These are phyloP conservation scores for Diplosoma virens DNA, from an alignment of 23 tunicate species.

Conservation along the genomic window DNA sequence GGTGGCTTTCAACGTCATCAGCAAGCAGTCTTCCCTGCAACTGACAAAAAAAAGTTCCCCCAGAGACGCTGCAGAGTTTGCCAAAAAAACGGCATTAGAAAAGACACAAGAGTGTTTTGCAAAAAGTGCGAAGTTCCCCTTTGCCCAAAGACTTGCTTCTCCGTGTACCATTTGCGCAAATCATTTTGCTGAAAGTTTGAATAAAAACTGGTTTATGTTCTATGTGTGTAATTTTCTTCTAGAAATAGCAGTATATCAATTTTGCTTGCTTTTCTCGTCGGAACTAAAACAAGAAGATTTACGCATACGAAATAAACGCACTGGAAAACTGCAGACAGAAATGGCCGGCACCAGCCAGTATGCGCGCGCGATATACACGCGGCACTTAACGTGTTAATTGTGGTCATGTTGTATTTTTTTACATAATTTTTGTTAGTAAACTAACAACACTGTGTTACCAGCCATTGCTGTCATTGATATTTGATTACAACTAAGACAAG, in stretches of 20 bases:
- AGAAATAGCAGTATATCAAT: background rate
- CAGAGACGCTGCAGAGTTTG: conserved; percentile 26
- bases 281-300: conserved; percentile 29
- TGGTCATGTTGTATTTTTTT: too few relatives aligned
- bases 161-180: background rate
- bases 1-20: conserved; percentile 29
- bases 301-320: conserved; percentile 31
- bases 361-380: conserved; percentile 33
- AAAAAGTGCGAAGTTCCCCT: conserved; percentile 5
- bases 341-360: conserved; percentile 37
- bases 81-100: conserved; percentile 30
- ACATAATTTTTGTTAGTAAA: too few relatives aligned
- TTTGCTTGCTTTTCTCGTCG: conserved; percentile 17
- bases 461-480: too few relatives aligned
- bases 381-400: conserved; percentile 31
- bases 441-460: too few relatives aligned
- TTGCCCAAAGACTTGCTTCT: background rate
- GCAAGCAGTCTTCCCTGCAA: conserved; percentile 28
- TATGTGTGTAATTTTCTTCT: conserved; percentile 10
- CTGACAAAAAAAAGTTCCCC: conserved; percentile 14
- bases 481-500: too few relatives aligned
- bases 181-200: conserved; percentile 20
- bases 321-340: conserved; percentile 29
- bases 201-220: background rate
- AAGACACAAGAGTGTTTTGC: conserved; percentile 25